These are phyloP conservation scores for Podarcis muralis DNA, from an alignment of 2,113 vertebrate genomes.

Conservation along the genomic window DNA sequence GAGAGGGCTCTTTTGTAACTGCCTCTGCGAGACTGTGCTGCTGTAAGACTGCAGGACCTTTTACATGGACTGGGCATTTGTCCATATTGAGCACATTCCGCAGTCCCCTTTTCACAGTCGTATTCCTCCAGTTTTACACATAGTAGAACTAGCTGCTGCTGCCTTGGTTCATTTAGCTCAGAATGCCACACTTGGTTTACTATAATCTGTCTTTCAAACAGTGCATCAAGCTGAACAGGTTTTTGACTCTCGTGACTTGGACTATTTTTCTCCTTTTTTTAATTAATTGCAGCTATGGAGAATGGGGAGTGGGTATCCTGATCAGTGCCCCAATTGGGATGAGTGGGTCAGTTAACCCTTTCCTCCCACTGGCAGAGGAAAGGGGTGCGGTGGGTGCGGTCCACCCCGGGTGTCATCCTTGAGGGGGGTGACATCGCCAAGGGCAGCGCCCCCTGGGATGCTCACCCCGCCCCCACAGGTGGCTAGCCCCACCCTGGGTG, in stretches of 20 bases:
- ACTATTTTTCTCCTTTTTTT: neutral
- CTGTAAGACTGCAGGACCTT: neutral
- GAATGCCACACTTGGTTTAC: neutral
- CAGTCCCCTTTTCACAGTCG: slow-evolving; percentile 4
- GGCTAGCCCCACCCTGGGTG: too few species aligned
- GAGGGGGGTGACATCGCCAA: too few species aligned
- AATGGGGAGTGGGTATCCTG: neutral
- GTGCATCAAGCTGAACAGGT: neutral
- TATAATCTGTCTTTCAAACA: neutral
- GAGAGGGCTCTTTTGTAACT: slow-evolving; percentile 6
- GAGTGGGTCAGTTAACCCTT: neutral
- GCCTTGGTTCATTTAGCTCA: neutral
- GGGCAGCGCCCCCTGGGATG: too few species aligned
- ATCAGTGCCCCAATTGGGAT: neutral
- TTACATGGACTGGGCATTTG: neutral
- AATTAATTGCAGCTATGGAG: neutral
- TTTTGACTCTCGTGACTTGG: neutral
- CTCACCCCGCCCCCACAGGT: accelerated
- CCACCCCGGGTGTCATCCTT: too few species aligned
- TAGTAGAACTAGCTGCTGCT: neutral
- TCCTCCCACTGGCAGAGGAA: neutral
- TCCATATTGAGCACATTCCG: neutral
- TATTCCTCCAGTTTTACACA: accelerated
- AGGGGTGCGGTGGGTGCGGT: too few species aligned
- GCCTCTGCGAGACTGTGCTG: neutral